Conservation (phyloP, 2,888 invertebrate species). For the Conops quadrifasciatus region DNA sequence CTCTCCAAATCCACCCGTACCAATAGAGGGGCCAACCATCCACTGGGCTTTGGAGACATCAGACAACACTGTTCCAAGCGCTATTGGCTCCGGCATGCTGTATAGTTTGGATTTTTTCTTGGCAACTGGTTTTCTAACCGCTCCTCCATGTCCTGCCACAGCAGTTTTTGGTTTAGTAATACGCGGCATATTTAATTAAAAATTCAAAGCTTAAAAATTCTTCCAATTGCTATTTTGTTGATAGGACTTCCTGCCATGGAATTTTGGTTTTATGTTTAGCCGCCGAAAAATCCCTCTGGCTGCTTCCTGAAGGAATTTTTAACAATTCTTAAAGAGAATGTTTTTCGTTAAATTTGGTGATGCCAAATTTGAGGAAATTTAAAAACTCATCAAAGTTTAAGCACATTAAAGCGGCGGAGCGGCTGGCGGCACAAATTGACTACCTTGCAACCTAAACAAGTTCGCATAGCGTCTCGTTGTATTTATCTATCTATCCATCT, state of each 20-base stretch:
- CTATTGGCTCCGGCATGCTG: slow-evolving; percentile 59
- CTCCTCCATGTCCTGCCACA: slow-evolving; percentile 35
- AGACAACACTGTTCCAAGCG: slow-evolving; percentile 76
- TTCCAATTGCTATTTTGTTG: not conserved
- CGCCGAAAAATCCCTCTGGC: not conserved
- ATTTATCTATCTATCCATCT: too few relatives aligned
- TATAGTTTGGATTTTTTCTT: slow-evolving; percentile 59
- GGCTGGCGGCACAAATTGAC: too few relatives aligned
- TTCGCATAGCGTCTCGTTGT: too few relatives aligned
- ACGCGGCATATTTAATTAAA: slow-evolving; percentile 51
- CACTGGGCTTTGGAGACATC: slow-evolving; percentile 83
- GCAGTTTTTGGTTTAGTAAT: slow-evolving; percentile 47
- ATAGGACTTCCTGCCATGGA: not conserved
- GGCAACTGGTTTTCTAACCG: slow-evolving; percentile 48
- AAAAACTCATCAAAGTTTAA: not conserved
- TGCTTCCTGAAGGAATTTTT: not conserved
- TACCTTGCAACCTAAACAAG: too few relatives aligned
- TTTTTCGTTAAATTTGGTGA: slow-evolving; percentile 37
- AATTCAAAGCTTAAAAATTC: not conserved
- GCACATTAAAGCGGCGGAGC: too few relatives aligned
- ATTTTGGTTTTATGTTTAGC: slow-evolving; percentile 14
- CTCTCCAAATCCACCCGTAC: slow-evolving; percentile 92
- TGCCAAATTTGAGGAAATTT: slow-evolving; percentile 27
- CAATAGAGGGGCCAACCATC: slow-evolving; percentile 87
- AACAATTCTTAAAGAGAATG: not conserved